Evolutionary conservation across 2,113 vertebrate genomes (phyloP).

Genomic region (Genyomyrus donnyi): DNA sequence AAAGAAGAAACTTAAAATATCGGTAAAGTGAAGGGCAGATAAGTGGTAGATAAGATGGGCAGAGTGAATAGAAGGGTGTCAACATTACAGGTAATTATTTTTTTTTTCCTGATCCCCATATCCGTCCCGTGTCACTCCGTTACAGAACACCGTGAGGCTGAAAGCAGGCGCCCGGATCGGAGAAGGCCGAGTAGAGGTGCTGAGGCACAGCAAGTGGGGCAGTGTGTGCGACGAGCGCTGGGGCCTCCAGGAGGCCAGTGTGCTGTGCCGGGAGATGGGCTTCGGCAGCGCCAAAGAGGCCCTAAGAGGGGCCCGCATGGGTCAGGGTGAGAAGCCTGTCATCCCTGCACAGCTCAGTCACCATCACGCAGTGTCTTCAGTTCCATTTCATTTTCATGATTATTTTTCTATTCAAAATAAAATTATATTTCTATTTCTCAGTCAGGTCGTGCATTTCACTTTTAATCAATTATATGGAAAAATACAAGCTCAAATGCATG

Average conservation of each 20-base stretch:
- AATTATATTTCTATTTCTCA: background rate
- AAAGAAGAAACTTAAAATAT: slow-evolving; percentile 62
- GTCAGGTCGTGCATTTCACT: background rate
- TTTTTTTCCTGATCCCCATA: background rate
- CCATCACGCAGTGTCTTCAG: background rate
- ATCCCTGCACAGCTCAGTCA: background rate
- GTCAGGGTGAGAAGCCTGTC: slow-evolving; percentile 68
- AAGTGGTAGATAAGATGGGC: background rate
- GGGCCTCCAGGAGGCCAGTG: slow-evolving; percentile 82
- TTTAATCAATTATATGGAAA: background rate
- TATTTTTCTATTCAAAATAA: background rate
- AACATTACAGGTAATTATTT: no score
- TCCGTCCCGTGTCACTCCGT: background rate
- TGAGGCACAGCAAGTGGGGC: slow-evolving; percentile 78
- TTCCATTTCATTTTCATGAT: background rate
- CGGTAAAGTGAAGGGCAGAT: slow-evolving; percentile 40
- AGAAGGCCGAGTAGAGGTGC: slow-evolving; percentile 87
- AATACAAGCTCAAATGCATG: background rate
- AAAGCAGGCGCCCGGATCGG: slow-evolving; percentile 75
- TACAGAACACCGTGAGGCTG: slow-evolving; percentile 68
- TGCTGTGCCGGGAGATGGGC: slow-evolving; percentile 91
- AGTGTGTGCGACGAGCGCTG: slow-evolving; percentile 88
- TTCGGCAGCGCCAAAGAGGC: slow-evolving; percentile 91
- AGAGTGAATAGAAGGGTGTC: background rate
- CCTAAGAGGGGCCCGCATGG: slow-evolving; percentile 84